Conservation (phyloP, 2,888 invertebrate genomes). For the Caenorhabditis drosophilae region DNA sequence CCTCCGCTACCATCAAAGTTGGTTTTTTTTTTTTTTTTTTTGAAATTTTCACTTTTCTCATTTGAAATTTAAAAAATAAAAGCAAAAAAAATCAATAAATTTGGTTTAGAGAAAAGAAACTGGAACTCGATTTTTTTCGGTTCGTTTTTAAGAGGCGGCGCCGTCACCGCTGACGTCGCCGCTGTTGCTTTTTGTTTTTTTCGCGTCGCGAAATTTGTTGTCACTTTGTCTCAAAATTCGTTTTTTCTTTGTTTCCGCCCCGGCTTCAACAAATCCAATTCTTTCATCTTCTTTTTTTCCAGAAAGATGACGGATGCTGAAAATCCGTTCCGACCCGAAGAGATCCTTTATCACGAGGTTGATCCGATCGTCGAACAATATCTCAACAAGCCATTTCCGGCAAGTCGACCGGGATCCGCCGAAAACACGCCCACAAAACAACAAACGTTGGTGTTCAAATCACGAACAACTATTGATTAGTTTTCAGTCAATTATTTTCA, state of each 20-base stretch:
- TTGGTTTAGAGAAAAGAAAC: constrained; percentile 31
- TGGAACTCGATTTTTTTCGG: constrained; percentile 2
- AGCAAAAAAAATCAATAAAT: too few relatives aligned
- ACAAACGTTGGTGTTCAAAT: constrained; percentile 12
- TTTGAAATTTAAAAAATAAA: too few relatives aligned
- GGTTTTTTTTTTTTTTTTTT: constrained; percentile 14
- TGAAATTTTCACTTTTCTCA: too few relatives aligned
- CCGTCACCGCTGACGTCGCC: constrained; percentile 43
- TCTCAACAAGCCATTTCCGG: constrained; percentile 62
- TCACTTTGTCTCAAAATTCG: constrained; percentile 6
- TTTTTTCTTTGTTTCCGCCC: constrained; percentile 3
- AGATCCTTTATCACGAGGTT: constrained; percentile 55
- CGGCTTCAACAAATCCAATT: not conserved
- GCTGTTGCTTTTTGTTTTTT: constrained; percentile 30
- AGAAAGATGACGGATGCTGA: constrained; percentile 67
- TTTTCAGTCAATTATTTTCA: constrained; percentile 3
- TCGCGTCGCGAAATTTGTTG: not conserved
- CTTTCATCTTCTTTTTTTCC: constrained; percentile 13
- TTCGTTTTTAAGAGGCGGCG: too few relatives aligned
- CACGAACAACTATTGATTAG: not conserved
- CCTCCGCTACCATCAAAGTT: constrained; percentile 46
- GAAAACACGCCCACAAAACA: constrained; percentile 48
- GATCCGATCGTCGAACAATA: constrained; percentile 69
- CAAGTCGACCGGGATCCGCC: constrained; percentile 45
- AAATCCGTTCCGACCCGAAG: constrained; percentile 69